phyloP scores from a whole-genome alignment of 2,797 vertebrate species.

The Galaxias olidus region DNA sequence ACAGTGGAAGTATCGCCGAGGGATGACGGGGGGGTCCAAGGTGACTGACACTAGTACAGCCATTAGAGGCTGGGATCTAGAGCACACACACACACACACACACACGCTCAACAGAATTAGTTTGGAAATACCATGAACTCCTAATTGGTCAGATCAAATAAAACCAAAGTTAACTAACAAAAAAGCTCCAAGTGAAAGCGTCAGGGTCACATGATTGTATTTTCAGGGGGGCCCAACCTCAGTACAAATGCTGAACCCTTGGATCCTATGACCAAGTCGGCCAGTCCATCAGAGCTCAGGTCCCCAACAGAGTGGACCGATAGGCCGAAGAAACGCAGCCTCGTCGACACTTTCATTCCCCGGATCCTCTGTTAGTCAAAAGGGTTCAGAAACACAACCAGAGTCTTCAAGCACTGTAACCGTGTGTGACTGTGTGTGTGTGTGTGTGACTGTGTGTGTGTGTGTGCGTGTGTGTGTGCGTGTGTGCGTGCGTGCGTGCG shows the following conservation, averaged over 20 bases:
- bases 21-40: conserved; percentile 36
- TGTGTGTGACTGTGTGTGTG: too few species aligned
- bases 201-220: too few species aligned
- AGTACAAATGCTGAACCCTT: conserved; percentile 39
- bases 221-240: conserved; percentile 27
- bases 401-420: too few species aligned
- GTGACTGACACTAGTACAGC: conserved; percentile 29
- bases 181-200: too few species aligned
- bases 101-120: not conserved
- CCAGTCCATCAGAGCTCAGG: conserved; percentile 44
- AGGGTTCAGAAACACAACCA: not conserved
- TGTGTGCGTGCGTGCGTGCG: too few species aligned
- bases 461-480: too few species aligned
- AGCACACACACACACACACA: not conserved
- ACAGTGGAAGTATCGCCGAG: conserved; percentile 46
- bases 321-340: conserved; percentile 40
- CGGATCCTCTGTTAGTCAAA: conserved; percentile 33
- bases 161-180: too few species aligned
- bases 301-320: conserved; percentile 50
- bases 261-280: conserved; percentile 51
- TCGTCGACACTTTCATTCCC: conserved; percentile 8
- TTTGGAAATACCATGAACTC: too few species aligned
- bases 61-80: conserved; percentile 48
- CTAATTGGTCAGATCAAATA: too few species aligned
- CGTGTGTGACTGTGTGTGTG: too few species aligned